Conservation (phyloP, 1,140 invertebrate species). For the Trichogramma pretiosum region DNA sequence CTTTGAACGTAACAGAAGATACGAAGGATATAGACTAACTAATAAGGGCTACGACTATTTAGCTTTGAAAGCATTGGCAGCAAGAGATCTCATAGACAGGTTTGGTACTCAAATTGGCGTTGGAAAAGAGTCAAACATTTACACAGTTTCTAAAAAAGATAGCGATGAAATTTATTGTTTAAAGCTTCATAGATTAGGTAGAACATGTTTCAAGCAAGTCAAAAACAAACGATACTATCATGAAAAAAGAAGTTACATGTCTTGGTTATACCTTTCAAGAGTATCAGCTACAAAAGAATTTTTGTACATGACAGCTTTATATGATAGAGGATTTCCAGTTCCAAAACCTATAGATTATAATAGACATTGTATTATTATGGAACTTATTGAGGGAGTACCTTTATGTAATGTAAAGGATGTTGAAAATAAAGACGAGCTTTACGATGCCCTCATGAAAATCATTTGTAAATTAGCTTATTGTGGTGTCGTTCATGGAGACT, state of each 20-base stretch:
- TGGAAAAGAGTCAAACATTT: slow-evolving; percentile 96
- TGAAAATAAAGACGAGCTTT: slow-evolving; percentile 68
- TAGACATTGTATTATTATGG: slow-evolving; percentile 95
- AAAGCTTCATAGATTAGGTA: slow-evolving; percentile 89
- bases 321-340: slow-evolving; percentile 86
- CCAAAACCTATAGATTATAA: slow-evolving; percentile 93
- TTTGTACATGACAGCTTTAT: slow-evolving; percentile 93
- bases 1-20: slow-evolving; percentile 90
- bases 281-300: slow-evolving; percentile 97
- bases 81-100: slow-evolving; percentile 67
- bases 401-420: slow-evolving; percentile 75
- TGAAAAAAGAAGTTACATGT: slow-evolving; percentile 76
- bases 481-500: slow-evolving; percentile 97
- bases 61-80: slow-evolving; percentile 79
- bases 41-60: slow-evolving; percentile 96
- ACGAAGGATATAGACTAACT: slow-evolving; percentile 93
- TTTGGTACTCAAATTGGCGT: slow-evolving; percentile 99
- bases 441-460: slow-evolving; percentile 92
- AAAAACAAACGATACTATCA: slow-evolving; percentile 97
- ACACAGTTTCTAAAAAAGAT: slow-evolving; percentile 56
- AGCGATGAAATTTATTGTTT: slow-evolving; percentile 73
- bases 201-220: slow-evolving; percentile 93
- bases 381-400: slow-evolving; percentile 71
- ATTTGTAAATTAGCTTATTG: slow-evolving; percentile 84
- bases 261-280: slow-evolving; percentile 96